Evolutionary conservation across 92 coral and sea anemone species (phyloP).

Genomic region (Umimayanthus chanpuru): DNA sequence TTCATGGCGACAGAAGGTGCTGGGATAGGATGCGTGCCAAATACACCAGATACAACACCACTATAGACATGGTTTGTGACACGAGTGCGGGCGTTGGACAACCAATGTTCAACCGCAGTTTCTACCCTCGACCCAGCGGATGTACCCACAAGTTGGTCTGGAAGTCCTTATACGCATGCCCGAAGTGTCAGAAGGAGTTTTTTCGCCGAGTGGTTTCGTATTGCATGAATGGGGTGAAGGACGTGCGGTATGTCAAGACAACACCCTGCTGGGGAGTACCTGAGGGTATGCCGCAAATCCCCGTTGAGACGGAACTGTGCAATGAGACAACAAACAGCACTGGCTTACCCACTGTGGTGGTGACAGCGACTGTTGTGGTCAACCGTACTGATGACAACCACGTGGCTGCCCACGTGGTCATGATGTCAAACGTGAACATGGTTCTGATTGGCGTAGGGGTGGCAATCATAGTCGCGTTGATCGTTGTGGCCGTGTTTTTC

Average conservation of each 20-base stretch:
- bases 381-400: conserved; percentile 1
- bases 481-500: conserved; percentile 66
- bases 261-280: conserved; percentile 77
- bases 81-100: conserved; percentile 77
- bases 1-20: conserved; percentile 70
- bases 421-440: conserved; percentile 48
- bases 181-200: conserved; percentile 63
- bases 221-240: conserved; percentile 69
- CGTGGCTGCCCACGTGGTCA: conserved; percentile 9
- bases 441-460: conserved; percentile 83
- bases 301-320: conserved; percentile 19
- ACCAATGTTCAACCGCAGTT: conserved; percentile 58
- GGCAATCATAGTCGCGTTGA: conserved; percentile 54
- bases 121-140: not conserved
- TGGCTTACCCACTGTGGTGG: conserved; percentile 31
- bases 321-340: conserved; percentile 36
- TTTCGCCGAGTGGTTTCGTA: conserved; percentile 53
- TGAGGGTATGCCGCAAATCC: conserved; percentile 6
- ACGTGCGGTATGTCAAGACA: conserved; percentile 54
- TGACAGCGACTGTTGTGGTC: not conserved
- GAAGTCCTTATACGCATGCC: conserved; percentile 90
- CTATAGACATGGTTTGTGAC: conserved; percentile 74
- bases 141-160: conserved; percentile 69
- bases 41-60: conserved; percentile 25
- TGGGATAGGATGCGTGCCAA: not conserved